Evolutionary conservation across 2,888 invertebrate genomes (phyloP), one percentile per base, ranked within the genome.

Genomic region (Phortica okadai): DNA sequence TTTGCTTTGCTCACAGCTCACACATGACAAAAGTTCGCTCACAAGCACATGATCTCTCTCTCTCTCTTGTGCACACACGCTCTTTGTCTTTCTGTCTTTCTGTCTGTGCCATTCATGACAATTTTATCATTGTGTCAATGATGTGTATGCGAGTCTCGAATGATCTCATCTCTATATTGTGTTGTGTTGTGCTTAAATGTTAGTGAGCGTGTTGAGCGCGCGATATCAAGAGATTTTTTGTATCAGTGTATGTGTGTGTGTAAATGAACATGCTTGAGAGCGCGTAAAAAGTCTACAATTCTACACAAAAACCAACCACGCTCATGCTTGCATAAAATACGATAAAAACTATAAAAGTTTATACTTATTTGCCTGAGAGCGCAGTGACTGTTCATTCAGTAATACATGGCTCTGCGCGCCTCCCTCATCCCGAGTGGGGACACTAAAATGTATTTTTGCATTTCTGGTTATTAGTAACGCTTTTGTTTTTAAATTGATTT

Each of bases 111-210:
- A 33, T 33, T 33, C 33, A 33, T 33, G 8, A 11, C 42, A 44
- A 16, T 67, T 33, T 67, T 44, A 14, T 14, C 44, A n/a, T 6
- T 21, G 42, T 67, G 10, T 14, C 10, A 50, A 8, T 33, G 8
- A 8, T 33, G 8, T 59, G 14, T 59, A 41, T 66, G 33, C 7
- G 5, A 41, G 6, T 6, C 10, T 6, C 10, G 70, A 14, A 72
- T 72, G 70, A 72, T 72, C 70, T 72, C 70, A 72, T 72, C 54
- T 67, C 64, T 64, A 33, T 50, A 69, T 45, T 21, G 64, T 41
- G 67, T 50, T 50, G 50, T 41, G 67, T 50, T 50, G 50, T 8
- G 2, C 6, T 50, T 2, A 8, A 50, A 50, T 14, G 8, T 50
- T 3, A 8, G 44, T 8, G 67, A 42, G 16, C 67, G 16, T 70